A percentile compares a stretch with the other conserved stretches of the same genome.
Conservation (phyloP, 2,113 vertebrate genomes). For the Uropsilus gracilis region DNA sequence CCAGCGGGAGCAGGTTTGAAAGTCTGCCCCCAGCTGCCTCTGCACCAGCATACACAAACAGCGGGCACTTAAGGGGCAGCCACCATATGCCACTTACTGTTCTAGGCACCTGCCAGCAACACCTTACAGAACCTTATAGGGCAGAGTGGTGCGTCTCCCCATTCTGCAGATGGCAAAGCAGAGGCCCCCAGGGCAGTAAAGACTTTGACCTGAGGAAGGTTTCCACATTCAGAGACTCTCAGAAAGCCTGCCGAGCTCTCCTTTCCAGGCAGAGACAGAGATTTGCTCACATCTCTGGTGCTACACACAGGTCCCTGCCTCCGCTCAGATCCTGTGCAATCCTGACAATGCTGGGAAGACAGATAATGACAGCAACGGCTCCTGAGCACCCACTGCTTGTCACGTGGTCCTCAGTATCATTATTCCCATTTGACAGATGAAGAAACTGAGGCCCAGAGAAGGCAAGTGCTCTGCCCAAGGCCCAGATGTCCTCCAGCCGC, state of each 20-base stretch:
- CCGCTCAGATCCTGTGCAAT: background rate
- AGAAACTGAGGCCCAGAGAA: slow-evolving; percentile 3
- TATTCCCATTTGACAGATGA: background rate
- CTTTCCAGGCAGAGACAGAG: background rate
- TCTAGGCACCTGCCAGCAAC: background rate
- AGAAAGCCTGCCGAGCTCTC: background rate
- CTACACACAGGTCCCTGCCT: background rate
- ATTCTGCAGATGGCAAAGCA: background rate
- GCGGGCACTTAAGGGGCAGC: too few relatives aligned
- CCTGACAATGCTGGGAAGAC: background rate
- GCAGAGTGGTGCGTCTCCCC: background rate
- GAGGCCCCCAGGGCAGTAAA: background rate
- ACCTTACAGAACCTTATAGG: background rate
- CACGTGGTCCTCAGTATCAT: background rate
- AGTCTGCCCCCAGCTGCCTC: background rate
- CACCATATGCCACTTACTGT: accelerated
- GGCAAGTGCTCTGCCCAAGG: background rate
- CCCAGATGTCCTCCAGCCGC: too few relatives aligned
- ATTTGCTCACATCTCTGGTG: background rate
- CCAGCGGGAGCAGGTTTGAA: background rate
- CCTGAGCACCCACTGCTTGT: accelerated
- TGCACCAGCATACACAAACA: accelerated
- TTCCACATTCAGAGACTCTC: background rate
- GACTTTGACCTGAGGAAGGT: background rate
- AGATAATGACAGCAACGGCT: background rate